A percentile compares a stretch with the other conserved stretches of the same genome.
Evolutionary conservation across 2,797 vertebrate species (phyloP).

Genomic region (Ctenopoma multispine): DNA sequence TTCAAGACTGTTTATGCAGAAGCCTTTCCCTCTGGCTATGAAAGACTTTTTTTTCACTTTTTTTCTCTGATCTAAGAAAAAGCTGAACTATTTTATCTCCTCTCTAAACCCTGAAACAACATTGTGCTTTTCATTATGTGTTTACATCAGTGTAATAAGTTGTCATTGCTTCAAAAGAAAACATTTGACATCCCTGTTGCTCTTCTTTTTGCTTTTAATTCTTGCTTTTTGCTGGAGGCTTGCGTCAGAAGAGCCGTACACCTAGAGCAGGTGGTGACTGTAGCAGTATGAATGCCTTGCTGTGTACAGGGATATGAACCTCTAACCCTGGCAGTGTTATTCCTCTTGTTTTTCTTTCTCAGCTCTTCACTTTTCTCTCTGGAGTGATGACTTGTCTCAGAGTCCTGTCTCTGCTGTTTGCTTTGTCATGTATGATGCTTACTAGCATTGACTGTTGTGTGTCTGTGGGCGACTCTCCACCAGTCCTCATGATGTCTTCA

Average conservation of each 20-base stretch:
- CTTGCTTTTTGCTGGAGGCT: slow-evolving; percentile 9
- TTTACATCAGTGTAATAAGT: slow-evolving; percentile 15
- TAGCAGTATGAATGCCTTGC: background rate
- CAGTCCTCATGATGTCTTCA: slow-evolving; percentile 41
- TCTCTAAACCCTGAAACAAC: slow-evolving; percentile 8
- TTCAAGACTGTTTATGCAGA: slow-evolving; percentile 20
- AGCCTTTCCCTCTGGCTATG: background rate
- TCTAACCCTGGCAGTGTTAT: background rate
- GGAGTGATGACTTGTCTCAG: slow-evolving; percentile 10
- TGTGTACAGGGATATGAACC: background rate
- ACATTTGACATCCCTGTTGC: background rate
- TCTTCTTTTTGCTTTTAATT: background rate
- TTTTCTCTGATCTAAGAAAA: slow-evolving; percentile 1
- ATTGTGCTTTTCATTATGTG: slow-evolving; percentile 1
- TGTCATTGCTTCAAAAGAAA: slow-evolving; percentile 18
- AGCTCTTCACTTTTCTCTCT: slow-evolving; percentile 5
- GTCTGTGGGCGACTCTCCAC: slow-evolving; percentile 40
- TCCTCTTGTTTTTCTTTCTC: background rate
- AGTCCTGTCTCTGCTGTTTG: slow-evolving; percentile 11
- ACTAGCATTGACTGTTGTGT: slow-evolving; percentile 45
- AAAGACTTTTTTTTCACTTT: slow-evolving; percentile 2
- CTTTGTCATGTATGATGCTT: slow-evolving; percentile 41
- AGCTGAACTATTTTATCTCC: slow-evolving; percentile 7
- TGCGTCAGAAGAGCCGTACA: background rate
- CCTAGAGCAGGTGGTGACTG: background rate